Conservation (phyloP, 1,140 invertebrate species). For the Drosophila ambigua region DNA sequence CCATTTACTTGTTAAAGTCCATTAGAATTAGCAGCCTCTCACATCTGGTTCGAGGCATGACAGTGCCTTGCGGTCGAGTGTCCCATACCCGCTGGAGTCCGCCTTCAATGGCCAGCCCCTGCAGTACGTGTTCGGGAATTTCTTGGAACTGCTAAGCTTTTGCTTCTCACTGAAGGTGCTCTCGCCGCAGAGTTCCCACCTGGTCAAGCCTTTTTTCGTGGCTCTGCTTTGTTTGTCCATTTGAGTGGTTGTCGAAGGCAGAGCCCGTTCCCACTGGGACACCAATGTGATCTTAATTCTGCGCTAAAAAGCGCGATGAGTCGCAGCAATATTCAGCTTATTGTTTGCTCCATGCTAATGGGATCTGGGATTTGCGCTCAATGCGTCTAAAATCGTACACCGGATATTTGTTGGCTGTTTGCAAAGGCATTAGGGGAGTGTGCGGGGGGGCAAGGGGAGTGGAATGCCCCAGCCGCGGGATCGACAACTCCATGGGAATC, state of each 20-base stretch:
- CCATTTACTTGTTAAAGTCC: no score
- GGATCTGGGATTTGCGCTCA: constrained; percentile 56
- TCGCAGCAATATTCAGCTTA: constrained; percentile 29
- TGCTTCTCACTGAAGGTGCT: constrained; percentile 15
- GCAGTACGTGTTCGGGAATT: constrained; percentile 40
- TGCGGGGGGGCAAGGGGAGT: constrained; percentile 3
- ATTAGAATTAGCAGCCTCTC: no score
- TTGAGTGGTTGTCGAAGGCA: constrained; percentile 73
- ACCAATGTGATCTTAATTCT: constrained; percentile 65
- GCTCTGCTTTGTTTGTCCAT: constrained; percentile 58
- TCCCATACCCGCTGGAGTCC: constrained; percentile 47
- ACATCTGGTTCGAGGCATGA: no score
- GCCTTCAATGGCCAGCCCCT: constrained; percentile 55
- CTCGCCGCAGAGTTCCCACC: constrained; percentile 25
- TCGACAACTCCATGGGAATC: constrained; percentile 34
- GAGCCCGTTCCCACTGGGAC: constrained; percentile 43
- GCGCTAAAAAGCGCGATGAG: constrained; percentile 35
- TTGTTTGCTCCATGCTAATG: constrained; percentile 65
- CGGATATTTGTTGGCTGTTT: constrained; percentile 79
- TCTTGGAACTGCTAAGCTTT: constrained; percentile 65
- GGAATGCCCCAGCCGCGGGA: constrained; percentile 37
- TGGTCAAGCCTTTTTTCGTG: constrained; percentile 40
- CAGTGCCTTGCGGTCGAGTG: constrained; percentile 20
- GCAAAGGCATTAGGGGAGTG: constrained; percentile 63
- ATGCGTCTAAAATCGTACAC: constrained; percentile 54